phyloP scores from a whole-genome alignment of 2,797 vertebrate genomes.

The Spheniscus humboldti region DNA sequence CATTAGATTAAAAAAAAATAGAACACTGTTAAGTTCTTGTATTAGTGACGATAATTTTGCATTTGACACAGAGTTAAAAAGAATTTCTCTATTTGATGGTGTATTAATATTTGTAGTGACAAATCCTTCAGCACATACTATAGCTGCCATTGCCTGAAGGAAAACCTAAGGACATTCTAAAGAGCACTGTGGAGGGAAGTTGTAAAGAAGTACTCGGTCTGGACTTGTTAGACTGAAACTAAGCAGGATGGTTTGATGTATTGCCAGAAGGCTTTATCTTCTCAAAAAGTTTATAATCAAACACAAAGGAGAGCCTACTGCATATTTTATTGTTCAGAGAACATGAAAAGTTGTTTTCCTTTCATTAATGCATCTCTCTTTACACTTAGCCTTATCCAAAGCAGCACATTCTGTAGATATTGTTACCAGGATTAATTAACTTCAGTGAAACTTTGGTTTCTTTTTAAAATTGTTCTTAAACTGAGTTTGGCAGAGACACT shows the following conservation, averaged over 20 bases:
- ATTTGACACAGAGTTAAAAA: slow-evolving; percentile 59
- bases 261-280: slow-evolving; percentile 66
- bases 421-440: slow-evolving; percentile 30
- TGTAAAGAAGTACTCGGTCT: slow-evolving; percentile 38
- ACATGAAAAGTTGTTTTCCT: slow-evolving; percentile 58
- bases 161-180: slow-evolving; percentile 70
- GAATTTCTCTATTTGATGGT: slow-evolving; percentile 54
- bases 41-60: slow-evolving; percentile 52
- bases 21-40: slow-evolving; percentile 6
- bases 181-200: slow-evolving; percentile 12
- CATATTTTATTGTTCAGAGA: slow-evolving; percentile 49
- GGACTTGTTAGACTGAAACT: slow-evolving; percentile 55
- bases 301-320: slow-evolving; percentile 33
- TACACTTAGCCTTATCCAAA: slow-evolving; percentile 48
- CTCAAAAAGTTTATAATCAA: slow-evolving; percentile 59
- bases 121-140: slow-evolving; percentile 50
- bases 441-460: neutral
- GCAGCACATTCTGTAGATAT: slow-evolving; percentile 3
- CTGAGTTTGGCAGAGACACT: neutral
- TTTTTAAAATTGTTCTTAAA: neutral
- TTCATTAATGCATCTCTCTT: slow-evolving; percentile 45
- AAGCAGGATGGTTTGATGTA: slow-evolving; percentile 54
- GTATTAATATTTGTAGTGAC: slow-evolving; percentile 48
- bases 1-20: slow-evolving; percentile 1
- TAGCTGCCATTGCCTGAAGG: slow-evolving; percentile 62